Evolutionary conservation across 2,797 vertebrate species (phyloP), one percentile per base, ranked within the genome.

Genomic region (Crenichthys baileyi): DNA sequence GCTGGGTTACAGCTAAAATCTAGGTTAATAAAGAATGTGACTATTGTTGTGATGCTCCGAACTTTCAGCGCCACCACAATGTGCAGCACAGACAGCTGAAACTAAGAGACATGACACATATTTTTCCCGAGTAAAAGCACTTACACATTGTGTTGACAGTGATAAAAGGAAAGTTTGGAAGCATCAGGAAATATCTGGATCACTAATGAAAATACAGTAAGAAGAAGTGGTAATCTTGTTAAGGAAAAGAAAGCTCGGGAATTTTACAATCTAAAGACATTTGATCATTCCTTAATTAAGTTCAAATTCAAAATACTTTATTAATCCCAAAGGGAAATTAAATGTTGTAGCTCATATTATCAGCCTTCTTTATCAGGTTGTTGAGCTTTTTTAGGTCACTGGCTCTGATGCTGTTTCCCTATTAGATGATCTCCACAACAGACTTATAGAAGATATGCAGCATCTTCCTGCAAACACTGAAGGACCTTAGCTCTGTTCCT

Each of bases 61-160:
- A 83, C 77, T 73, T 85, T 73, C 68, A 71, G 76, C 39, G 15
- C 75, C 83, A 73, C 68, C 78, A 31, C 78, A 67, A 56, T 79
- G 41, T 48, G 41, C 81, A 63, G 51, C 88, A 90, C 86, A 92
- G 84, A 85, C 89, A 91, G 89, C 92, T 90, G 92, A 82, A 75
- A 75, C 81, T 79, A 83, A 88, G 82, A 75, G 83, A 79, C 84
- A 65, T 75, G 83, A 84, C 84, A 87, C 81, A 80, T 70, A 79
- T 87, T 83, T 87, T n/a, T 87, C 36, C 78, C 83, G 71, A 68
- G 70, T 77, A 80, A 56, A 76, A 78, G 50, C 78, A 20, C 80
- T 88, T 82, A 89, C 81, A 79, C 76, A 55, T 77, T 78, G 72
- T 73, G 87, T 88, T 91, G 82, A 90, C 73, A 4, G 0, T n/a